Evolutionary conservation across 2,888 invertebrate species (phyloP).

Genomic region (Galeopsomyia nigrocyanea): DNA sequence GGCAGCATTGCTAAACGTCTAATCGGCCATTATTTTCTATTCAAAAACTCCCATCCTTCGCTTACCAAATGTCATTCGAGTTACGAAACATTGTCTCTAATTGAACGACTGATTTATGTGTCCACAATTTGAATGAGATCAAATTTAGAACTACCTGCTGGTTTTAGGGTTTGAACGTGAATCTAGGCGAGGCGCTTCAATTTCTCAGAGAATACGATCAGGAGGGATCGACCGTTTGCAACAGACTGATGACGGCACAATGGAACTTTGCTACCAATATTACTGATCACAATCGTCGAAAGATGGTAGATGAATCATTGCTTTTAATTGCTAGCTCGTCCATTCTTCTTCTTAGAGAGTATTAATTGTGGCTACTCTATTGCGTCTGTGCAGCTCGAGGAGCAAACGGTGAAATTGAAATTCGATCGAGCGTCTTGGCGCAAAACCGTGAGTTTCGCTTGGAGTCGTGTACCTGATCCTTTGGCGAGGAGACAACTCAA

Average conservation of each 20-base stretch:
- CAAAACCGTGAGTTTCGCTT: slow-evolving; percentile 79
- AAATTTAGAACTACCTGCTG: background rate
- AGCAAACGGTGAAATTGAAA: slow-evolving; percentile 78
- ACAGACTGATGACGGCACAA: slow-evolving; percentile 78
- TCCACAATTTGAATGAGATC: slow-evolving; percentile 13
- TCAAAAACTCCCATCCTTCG: background rate
- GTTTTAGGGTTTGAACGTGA: slow-evolving; percentile 75
- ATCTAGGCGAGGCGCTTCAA: slow-evolving; percentile 78
- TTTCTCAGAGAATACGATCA: slow-evolving; percentile 81
- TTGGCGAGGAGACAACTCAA: slow-evolving; percentile 78
- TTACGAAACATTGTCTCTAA: slow-evolving; percentile 2
- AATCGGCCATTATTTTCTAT: slow-evolving; percentile 21
- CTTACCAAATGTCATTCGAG: background rate
- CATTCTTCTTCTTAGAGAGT: background rate
- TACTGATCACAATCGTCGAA: slow-evolving; percentile 78
- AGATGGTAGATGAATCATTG: slow-evolving; percentile 71
- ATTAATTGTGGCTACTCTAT: slow-evolving; percentile 15
- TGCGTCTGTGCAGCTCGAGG: slow-evolving; percentile 70
- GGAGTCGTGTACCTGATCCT: slow-evolving; percentile 78
- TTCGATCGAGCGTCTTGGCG: slow-evolving; percentile 84
- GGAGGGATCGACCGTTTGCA: slow-evolving; percentile 81
- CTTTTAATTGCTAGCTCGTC: no score
- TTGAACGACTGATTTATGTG: no score
- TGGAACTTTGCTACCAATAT: slow-evolving; percentile 85
- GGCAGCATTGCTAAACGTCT: slow-evolving; percentile 10